phyloP scores from a whole-genome alignment of 2,888 invertebrate species.

The Timema podura region DNA sequence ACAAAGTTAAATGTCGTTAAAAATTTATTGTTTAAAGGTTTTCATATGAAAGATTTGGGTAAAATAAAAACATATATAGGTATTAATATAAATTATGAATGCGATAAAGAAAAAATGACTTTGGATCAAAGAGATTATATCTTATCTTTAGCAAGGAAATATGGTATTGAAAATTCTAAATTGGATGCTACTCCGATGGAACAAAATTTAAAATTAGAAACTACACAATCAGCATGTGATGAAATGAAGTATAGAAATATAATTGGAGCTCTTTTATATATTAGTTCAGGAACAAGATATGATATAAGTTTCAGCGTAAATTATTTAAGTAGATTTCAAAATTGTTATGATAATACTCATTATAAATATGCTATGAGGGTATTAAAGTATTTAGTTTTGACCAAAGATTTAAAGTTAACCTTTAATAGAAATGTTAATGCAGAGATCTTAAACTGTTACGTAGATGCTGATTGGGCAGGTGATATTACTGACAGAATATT shows the following conservation, averaged over 20 bases:
- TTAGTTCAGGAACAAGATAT: background rate
- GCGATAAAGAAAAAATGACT: too few relatives aligned
- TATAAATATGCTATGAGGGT: background rate
- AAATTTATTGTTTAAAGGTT: constrained; percentile 14
- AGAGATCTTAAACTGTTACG: background rate
- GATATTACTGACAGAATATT: background rate
- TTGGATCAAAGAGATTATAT: background rate
- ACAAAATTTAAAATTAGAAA: too few relatives aligned
- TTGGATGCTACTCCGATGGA: too few relatives aligned
- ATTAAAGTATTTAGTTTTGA: constrained; percentile 1
- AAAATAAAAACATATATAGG: constrained; percentile 19
- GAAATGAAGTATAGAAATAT: background rate
- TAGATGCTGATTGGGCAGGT: background rate
- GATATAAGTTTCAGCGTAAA: constrained; percentile 4
- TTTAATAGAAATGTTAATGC: background rate
- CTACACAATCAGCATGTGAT: too few relatives aligned
- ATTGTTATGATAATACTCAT: background rate
- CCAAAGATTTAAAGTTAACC: background rate
- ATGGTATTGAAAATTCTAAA: too few relatives aligned
- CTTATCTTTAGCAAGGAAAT: background rate
- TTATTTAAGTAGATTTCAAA: constrained; percentile 9
- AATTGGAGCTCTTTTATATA: background rate
- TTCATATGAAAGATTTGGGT: background rate
- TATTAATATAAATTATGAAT: too few relatives aligned
- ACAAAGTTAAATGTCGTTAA: background rate